Percentiles rank a stretch among this genome's conserved stretches.
Evolutionary conservation across 2,888 invertebrate genomes (phyloP).

Genomic region (Keiferia lycopersicella): DNA sequence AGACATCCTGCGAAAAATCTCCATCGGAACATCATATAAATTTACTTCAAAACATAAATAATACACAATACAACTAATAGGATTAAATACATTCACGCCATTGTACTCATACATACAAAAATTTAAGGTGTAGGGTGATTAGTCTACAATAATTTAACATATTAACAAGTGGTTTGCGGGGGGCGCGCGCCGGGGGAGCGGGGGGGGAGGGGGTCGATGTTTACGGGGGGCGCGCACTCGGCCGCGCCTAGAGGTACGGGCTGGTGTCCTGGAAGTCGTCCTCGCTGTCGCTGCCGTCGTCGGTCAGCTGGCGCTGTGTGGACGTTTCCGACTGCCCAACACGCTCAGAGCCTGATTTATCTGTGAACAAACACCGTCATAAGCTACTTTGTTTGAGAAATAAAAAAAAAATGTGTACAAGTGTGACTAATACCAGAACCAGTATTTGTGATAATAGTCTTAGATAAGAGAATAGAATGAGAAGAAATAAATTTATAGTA

Average conservation of each 20-base stretch:
- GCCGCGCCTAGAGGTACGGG: constrained; percentile 62
- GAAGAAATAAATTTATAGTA: too few relatives aligned
- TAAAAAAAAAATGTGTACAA: too few relatives aligned
- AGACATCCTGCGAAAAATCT: constrained; percentile 53
- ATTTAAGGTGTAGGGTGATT: constrained; percentile 48
- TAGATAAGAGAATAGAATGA: too few relatives aligned
- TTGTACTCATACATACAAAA: constrained; percentile 65
- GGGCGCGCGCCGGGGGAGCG: constrained; percentile 33
- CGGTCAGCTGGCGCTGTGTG: constrained; percentile 73
- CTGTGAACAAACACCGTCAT: constrained; percentile 40
- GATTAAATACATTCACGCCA: constrained; percentile 75
- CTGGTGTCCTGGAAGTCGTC: constrained; percentile 76
- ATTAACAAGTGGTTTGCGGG: constrained; percentile 30
- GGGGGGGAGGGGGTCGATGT: too few relatives aligned
- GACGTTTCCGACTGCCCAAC: constrained; percentile 62
- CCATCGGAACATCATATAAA: constrained; percentile 55
- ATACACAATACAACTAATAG: constrained; percentile 69
- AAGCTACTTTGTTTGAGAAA: not conserved
- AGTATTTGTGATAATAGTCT: too few relatives aligned
- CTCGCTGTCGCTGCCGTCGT: constrained; percentile 73
- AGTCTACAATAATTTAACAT: constrained; percentile 55
- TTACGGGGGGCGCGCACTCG: constrained; percentile 22
- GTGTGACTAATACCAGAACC: too few relatives aligned
- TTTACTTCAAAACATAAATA: constrained; percentile 59
- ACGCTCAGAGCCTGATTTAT: constrained; percentile 73